A percentile compares a stretch with the other conserved stretches of the same genome.
phyloP scores from a whole-genome alignment of 2,888 invertebrate genomes.

The Octonoba sinensis region DNA sequence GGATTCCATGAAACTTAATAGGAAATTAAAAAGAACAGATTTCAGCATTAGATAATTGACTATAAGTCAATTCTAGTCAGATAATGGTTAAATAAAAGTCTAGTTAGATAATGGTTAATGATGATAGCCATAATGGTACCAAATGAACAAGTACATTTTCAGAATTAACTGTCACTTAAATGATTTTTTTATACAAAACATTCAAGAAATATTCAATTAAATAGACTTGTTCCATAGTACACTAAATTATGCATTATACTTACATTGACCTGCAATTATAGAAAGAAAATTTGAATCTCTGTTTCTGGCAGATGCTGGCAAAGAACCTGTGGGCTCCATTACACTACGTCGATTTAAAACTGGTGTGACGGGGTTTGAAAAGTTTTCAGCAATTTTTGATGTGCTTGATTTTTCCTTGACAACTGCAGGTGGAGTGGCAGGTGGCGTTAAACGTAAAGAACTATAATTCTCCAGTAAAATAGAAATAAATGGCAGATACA shows the following conservation, averaged over 20 bases:
- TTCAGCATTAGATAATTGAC: too few relatives aligned
- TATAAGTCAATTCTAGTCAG: too few relatives aligned
- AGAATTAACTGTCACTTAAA: too few relatives aligned
- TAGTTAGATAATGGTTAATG: too few relatives aligned
- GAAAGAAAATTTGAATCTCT: constrained; percentile 82
- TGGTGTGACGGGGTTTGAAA: constrained; percentile 52
- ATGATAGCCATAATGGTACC: too few relatives aligned
- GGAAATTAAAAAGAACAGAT: too few relatives aligned
- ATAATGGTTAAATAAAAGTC: too few relatives aligned
- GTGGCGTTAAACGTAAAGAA: constrained; percentile 74
- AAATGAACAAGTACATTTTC: too few relatives aligned
- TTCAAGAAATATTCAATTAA: too few relatives aligned
- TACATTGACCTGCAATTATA: constrained; percentile 80
- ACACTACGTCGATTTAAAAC: constrained; percentile 36
- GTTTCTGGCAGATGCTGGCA: constrained; percentile 61
- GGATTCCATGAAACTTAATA: too few relatives aligned
- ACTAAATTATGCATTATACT: background rate
- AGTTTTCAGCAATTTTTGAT: constrained; percentile 36
- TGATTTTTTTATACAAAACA: too few relatives aligned
- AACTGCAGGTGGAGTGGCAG: constrained; percentile 44
- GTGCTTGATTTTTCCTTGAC: constrained; percentile 35
- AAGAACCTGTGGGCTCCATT: constrained; percentile 50
- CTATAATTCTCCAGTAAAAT: constrained; percentile 89
- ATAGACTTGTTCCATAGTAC: too few relatives aligned
- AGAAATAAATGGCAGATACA: constrained; percentile 92